A percentile compares a stretch with the other conserved stretches of the same genome.
These are phyloP conservation scores for Melanotaenia trifasciata DNA, from an alignment of 2,797 vertebrate genomes.

Conservation along the genomic window DNA sequence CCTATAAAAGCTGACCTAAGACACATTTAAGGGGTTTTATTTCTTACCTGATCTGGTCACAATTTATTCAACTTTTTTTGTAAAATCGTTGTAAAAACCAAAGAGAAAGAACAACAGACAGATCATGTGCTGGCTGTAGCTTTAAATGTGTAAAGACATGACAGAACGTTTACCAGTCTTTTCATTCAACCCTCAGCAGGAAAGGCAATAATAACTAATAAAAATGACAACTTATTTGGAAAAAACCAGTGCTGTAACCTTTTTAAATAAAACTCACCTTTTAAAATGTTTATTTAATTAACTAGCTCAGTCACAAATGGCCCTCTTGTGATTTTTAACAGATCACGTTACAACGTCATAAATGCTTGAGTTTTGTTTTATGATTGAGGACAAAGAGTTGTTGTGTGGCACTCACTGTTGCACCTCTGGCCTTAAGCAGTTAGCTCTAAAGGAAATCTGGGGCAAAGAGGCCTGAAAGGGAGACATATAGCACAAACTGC, in stretches of 20 bases:
- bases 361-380: slow-evolving; percentile 28
- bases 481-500: slow-evolving; percentile 77
- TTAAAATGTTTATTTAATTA: slow-evolving; percentile 16
- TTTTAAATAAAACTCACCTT: neutral
- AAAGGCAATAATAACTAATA: neutral
- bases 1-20: neutral
- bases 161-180: neutral
- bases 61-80: neutral
- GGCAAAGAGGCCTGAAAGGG: slow-evolving; percentile 79
- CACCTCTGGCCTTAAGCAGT: slow-evolving; percentile 73
- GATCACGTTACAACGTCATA: neutral
- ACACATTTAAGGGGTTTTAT: neutral
- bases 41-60: neutral
- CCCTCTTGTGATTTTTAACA: neutral
- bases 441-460: slow-evolving; percentile 77
- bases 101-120: neutral
- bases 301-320: neutral
- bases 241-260: neutral
- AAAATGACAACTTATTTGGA: slow-evolving; percentile 12
- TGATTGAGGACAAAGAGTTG: slow-evolving; percentile 52
- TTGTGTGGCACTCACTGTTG: slow-evolving; percentile 58
- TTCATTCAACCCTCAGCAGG: neutral
- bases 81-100: neutral
- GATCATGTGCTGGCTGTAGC: neutral
- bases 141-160: neutral